These are phyloP conservation scores for Proteles cristata DNA, from an alignment of 2,113 vertebrate species.

Conservation along the genomic window DNA sequence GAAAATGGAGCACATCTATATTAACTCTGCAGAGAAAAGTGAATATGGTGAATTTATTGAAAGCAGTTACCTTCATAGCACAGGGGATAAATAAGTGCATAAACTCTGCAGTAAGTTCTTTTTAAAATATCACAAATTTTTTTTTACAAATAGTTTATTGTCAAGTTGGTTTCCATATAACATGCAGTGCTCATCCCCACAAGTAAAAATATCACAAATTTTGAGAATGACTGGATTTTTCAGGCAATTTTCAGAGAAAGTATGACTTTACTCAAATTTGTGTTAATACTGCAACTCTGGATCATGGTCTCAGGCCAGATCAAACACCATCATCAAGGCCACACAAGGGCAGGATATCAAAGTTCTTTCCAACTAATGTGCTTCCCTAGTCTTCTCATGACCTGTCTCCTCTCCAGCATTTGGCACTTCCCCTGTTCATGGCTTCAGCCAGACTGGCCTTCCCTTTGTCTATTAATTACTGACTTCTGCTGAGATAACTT, in stretches of 20 bases:
- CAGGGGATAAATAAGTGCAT: neutral
- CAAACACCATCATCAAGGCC: neutral
- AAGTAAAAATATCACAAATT: neutral
- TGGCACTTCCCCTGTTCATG: neutral
- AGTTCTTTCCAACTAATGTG: neutral
- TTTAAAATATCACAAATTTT: neutral
- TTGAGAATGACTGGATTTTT: conserved; percentile 16
- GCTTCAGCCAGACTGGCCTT: neutral
- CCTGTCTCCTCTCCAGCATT: neutral
- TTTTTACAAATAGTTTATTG: no score
- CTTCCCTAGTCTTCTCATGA: neutral
- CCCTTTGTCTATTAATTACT: neutral
- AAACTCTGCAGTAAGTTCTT: neutral
- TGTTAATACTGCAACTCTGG: neutral
- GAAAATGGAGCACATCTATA: neutral
- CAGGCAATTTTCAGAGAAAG: neutral
- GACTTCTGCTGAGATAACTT: neutral
- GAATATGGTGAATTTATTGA: neutral
- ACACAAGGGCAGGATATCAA: neutral
- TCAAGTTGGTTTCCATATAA: no score
- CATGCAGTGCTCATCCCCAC: no score
- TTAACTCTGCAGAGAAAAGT: neutral
- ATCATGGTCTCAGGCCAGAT: neutral
- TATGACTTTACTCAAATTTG: neutral
- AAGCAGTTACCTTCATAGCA: neutral